Base-by-base conservation (phyloP, 2,888 invertebrate species). In the Thymelicus sylvestris region DNA sequence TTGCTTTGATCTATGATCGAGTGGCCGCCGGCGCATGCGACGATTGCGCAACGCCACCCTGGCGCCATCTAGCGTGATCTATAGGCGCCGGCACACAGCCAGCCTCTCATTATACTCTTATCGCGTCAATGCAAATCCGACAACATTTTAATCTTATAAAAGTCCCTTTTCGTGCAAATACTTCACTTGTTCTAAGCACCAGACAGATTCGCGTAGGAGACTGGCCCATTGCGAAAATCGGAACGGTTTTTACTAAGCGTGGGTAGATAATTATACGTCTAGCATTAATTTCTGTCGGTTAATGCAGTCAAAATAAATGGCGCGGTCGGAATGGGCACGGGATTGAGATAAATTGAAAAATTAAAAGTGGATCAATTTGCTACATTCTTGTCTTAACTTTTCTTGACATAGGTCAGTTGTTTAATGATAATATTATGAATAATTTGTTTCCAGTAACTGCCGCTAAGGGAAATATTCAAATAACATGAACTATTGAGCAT, bases 51-150 rank as follows among this genome's bases (percentile, higher is more conserved):
- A 88, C 81, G 83, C 72, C 84, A 74, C 79, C 67, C 78, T 84
- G 92, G 91, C 92, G 91, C 91, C 92, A 89, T 89, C 89, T 89
- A 87, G 79, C 82, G 89, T 88, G 91, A 88, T 89, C 89, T 89
- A 88, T 81, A 79, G 89, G 87, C 88, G 88, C 89, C 86, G 75
- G 76, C 79, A 74, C 55, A 55, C 38, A 19, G 52, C 24, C 79
- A 80, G 80, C 79, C 83, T 78, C 83, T 89, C 86, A 85, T 88
- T 88, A 88, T 82, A 81, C 84, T 77, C 82, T 86, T 88, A 88
- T 88, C 88, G 81, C 82, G 77, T 85, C 85, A 84, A 89, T 89
- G 88, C 89, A 87, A 70, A 70, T 88, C 84, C 82, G 75, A 80
- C 84, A 82, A 80, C 84, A 83, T 85, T 88, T 87, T 85, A 87